A percentile compares a stretch with the other conserved stretches of the same genome.
These are phyloP conservation scores for Micrastur ruficollis DNA, from an alignment of 2,797 vertebrate species.

Conservation along the genomic window DNA sequence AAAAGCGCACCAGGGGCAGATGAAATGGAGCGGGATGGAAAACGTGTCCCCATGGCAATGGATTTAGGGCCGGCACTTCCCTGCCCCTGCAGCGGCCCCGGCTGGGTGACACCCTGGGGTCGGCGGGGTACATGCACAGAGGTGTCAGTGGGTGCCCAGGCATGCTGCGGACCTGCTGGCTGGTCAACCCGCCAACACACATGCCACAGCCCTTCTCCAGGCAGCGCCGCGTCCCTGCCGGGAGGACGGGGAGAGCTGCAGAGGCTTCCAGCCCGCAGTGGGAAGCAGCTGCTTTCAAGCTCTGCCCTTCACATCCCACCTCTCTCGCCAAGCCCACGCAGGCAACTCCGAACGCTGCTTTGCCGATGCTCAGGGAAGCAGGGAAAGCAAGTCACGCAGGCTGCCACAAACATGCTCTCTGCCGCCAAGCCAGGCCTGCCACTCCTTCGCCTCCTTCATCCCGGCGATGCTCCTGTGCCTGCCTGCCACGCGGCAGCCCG, in stretches of 20 bases:
- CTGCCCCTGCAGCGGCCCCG: neutral
- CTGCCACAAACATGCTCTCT: neutral
- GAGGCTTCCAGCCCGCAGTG: neutral
- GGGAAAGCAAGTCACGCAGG: neutral
- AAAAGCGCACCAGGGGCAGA: neutral
- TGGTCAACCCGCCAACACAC: no score
- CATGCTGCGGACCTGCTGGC: neutral
- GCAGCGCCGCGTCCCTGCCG: rapidly evolving
- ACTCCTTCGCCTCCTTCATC: neutral
- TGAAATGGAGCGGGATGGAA: neutral
- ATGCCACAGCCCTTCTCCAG: neutral
- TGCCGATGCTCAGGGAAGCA: rapidly evolving
- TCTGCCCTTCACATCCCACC: constrained; percentile 13
- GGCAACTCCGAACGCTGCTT: neutral
- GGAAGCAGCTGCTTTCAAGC: neutral
- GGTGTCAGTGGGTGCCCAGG: neutral
- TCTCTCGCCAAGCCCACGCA: neutral
- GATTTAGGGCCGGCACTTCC: neutral
- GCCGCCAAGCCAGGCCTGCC: neutral
- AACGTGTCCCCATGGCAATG: neutral
- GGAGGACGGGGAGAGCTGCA: neutral
- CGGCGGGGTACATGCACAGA: neutral
- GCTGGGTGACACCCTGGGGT: neutral
- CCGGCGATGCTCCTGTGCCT: neutral
- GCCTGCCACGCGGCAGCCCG: neutral